Evolutionary conservation across 2,888 invertebrate species (phyloP).

Genomic region (Meteorus colon): DNA sequence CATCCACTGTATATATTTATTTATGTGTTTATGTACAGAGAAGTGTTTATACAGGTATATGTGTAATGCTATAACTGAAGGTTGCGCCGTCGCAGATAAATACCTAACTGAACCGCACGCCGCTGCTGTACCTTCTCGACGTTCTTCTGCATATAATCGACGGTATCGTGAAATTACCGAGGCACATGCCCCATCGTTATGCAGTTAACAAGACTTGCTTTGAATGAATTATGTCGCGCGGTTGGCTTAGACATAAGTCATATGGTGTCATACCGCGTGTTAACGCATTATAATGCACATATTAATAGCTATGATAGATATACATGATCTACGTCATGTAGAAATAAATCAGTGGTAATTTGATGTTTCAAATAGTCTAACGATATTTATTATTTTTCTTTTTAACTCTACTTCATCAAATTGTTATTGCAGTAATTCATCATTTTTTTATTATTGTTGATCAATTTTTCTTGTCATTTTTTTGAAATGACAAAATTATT

Average conservation of each 20-base stretch:
- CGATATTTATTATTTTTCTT: neutral
- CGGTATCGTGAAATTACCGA: slow-evolving; percentile 21
- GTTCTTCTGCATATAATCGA: slow-evolving; percentile 27
- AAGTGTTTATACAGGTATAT: slow-evolving; percentile 10
- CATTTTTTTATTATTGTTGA: neutral
- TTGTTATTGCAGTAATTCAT: neutral
- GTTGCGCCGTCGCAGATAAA: slow-evolving; percentile 26
- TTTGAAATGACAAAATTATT: neutral
- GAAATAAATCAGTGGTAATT: neutral
- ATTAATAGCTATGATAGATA: slow-evolving; percentile 7
- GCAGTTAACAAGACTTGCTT: slow-evolving; percentile 24
- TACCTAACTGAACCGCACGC: slow-evolving; percentile 18
- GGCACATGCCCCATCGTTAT: slow-evolving; percentile 26
- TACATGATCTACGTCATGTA: neutral
- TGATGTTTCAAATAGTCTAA: neutral
- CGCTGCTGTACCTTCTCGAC: slow-evolving; percentile 8
- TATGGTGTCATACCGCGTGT: slow-evolving; percentile 23
- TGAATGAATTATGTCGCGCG: slow-evolving; percentile 20
- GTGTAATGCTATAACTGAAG: slow-evolving; percentile 1
- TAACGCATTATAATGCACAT: slow-evolving; percentile 28
- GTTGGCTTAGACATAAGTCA: slow-evolving; percentile 26
- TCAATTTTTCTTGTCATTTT: neutral
- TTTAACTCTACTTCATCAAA: neutral
- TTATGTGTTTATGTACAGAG: neutral
- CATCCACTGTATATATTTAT: neutral